Percentiles rank a stretch among this genome's conserved stretches.
Conservation (phyloP, 2,797 vertebrate species). For the Anguilla megastoma region DNA sequence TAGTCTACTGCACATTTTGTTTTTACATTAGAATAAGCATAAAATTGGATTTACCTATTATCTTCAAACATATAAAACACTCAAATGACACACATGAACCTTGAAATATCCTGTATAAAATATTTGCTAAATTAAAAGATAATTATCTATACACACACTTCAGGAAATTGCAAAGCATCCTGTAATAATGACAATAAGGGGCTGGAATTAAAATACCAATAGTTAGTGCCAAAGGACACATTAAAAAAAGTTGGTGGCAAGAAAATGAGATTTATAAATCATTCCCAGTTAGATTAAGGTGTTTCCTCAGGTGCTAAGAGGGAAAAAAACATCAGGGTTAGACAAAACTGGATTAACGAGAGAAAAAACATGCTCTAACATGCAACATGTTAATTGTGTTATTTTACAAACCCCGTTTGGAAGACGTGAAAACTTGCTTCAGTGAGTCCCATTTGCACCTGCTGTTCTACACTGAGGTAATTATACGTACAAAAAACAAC, state of each 20-base stretch:
- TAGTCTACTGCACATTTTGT: background rate
- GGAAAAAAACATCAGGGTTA: conserved; percentile 24
- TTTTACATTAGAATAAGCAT: background rate
- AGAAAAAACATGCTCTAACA: conserved; percentile 27
- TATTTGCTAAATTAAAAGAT: background rate
- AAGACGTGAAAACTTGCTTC: background rate
- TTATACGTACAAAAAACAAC: background rate
- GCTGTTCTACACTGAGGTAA: background rate
- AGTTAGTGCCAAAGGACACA: conserved; percentile 30
- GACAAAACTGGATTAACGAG: conserved; percentile 1
- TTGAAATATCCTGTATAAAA: background rate
- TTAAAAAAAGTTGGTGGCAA: background rate
- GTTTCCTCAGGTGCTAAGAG: conserved; percentile 31
- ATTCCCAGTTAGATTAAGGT: conserved; percentile 23
- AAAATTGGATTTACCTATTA: background rate
- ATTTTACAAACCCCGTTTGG: background rate
- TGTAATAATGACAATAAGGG: background rate
- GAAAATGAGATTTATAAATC: background rate
- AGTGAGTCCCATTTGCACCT: conserved; percentile 22
- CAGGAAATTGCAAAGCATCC: background rate
- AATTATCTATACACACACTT: background rate
- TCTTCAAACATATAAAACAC: background rate
- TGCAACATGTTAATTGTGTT: conserved; percentile 20
- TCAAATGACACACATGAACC: background rate
- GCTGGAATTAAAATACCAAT: conserved; percentile 22